Base-by-base conservation (phyloP, 2,888 invertebrate species). In the Erynnis tages region DNA sequence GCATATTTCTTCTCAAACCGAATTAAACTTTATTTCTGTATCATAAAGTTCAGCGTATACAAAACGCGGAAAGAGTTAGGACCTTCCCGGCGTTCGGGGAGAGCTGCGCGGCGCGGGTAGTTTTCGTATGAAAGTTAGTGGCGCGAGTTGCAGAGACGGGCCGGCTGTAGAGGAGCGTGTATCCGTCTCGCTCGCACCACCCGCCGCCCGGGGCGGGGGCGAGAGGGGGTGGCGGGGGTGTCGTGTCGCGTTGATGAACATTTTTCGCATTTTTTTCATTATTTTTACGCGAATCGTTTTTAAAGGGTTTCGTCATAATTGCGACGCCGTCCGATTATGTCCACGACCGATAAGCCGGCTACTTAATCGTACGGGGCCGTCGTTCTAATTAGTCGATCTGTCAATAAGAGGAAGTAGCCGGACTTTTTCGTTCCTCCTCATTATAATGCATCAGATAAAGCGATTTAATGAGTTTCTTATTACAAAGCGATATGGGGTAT, bases 261-360 rank as follows among this genome's bases (percentile, higher is more conserved):
- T 88, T 89, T 87, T 88, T 88, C 85, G 84, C 83, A 77, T 84
- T 84, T 85, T 87, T 86, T 86, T 82, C 79, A 81, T 85, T 83
- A 80, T 87, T 88, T 85, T 84, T 75, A 81, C 80, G 85, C 84
- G 87, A 89, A 87, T 86, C 88, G 87, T 82, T 89, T 88, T 88
- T 88, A 86, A 89, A 86, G 87, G 88, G 88, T 88, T 88, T 84
- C 84, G 79, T 88, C 87, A 89, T 89, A 88, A 88, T 89, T 85
- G 85, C 86, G 79, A 80, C 78, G 79, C 71, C 73, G 74, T 75
- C 76, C 80, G 82, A 86, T 88, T 84, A 88, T 80, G 79, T 80
- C 79, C 72, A 68, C 70, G 69, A 71, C 73, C 71, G 82, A 86
- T 83, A 79, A 82, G 75, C 44, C 35, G 16, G 44, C 52, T 44